Conservation (phyloP, 2,888 invertebrate species). For the Callyntrura sp. region DNA sequence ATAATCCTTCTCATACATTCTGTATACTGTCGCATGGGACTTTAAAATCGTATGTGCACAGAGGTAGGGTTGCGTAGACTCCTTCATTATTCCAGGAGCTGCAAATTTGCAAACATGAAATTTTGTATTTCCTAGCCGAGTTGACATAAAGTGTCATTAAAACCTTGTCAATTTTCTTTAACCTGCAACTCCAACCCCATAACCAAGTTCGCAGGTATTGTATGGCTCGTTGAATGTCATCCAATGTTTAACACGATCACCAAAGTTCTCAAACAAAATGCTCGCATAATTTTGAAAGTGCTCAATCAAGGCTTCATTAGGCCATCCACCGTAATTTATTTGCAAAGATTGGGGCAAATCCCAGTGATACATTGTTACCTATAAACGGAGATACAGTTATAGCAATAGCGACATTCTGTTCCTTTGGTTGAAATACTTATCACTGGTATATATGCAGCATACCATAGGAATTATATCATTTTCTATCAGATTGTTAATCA, state of each 20-base stretch:
- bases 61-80: conserved; percentile 84
- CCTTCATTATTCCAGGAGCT: conserved; percentile 29
- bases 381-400: neutral
- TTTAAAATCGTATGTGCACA: conserved; percentile 87
- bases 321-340: conserved; percentile 84
- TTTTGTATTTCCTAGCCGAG: too few relatives aligned
- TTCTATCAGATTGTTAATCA: conserved; percentile 90
- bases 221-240: conserved; percentile 76
- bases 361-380: conserved; percentile 88
- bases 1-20: conserved; percentile 88
- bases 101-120: too few relatives aligned
- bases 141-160: too few relatives aligned
- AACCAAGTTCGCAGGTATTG: conserved; percentile 72
- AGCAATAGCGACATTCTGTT: too few relatives aligned
- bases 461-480: conserved; percentile 88
- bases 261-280: conserved; percentile 68
- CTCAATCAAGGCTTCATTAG: conserved; percentile 54
- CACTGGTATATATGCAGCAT: too few relatives aligned
- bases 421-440: too few relatives aligned
- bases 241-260: conserved; percentile 79
- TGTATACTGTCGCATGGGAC: conserved; percentile 89
- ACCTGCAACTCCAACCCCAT: conserved; percentile 75
- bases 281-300: conserved; percentile 76
- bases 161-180: too few relatives aligned
- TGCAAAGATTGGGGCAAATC: conserved; percentile 89